phyloP scores from a whole-genome alignment of 2,888 invertebrate genomes.

The Lycophotia porphyrea region DNA sequence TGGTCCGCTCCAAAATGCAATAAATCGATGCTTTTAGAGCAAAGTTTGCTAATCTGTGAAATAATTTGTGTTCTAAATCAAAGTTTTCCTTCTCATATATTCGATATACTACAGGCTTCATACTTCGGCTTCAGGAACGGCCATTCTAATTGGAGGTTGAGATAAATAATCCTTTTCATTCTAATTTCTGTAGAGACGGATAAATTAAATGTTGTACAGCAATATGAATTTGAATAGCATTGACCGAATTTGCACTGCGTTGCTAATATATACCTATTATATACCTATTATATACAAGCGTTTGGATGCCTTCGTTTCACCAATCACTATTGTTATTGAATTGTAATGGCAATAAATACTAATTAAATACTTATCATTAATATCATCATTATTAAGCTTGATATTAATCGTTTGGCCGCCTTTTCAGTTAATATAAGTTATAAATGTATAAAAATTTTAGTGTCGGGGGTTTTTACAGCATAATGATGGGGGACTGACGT shows the following conservation, averaged over 20 bases:
- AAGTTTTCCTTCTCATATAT: constrained; percentile 9
- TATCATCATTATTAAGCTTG: constrained; percentile 20
- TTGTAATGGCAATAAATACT: constrained; percentile 55
- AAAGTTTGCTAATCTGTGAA: constrained; percentile 18
- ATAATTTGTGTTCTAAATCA: constrained; percentile 7
- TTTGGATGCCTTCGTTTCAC: constrained; percentile 62
- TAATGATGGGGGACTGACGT: constrained; percentile 63
- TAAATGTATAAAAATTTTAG: constrained; percentile 5
- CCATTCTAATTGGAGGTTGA: constrained; percentile 22
- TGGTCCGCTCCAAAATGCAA: constrained; percentile 8
- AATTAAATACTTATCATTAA: constrained; percentile 55
- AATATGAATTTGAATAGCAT: constrained; percentile 65
- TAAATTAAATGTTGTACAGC: constrained; percentile 45
- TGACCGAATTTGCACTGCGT: constrained; percentile 65
- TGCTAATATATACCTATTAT: constrained; percentile 53
- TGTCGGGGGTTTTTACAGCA: constrained; percentile 44
- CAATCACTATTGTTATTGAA: constrained; percentile 67
- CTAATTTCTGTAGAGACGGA: constrained; percentile 37
- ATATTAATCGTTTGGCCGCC: constrained; percentile 26
- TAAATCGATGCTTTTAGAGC: constrained; percentile 17
- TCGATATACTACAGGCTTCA: constrained; percentile 7
- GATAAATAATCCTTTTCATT: constrained; percentile 33
- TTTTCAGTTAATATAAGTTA: constrained; percentile 28
- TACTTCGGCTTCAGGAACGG: no score
- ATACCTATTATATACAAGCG: constrained; percentile 54